Evolutionary conservation across 2,113 vertebrate species (phyloP).

Genomic region (Lepisosteus osseus): DNA sequence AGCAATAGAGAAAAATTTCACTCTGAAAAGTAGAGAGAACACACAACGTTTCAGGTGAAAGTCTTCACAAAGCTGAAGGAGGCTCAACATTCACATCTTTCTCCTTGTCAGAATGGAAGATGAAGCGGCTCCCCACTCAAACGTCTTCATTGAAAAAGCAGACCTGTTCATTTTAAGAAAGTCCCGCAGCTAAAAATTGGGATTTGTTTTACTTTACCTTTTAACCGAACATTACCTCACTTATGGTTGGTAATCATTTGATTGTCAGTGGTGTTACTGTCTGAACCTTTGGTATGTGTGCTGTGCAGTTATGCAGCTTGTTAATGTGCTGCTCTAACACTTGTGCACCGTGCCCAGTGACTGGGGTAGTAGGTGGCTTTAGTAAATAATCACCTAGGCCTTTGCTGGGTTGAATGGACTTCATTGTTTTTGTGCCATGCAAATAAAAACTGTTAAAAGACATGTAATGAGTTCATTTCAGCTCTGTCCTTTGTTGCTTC

Average conservation of each 20-base stretch:
- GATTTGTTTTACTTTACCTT: too few relatives aligned
- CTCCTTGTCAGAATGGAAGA: too few relatives aligned
- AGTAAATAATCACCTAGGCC: neutral
- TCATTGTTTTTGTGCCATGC: neutral
- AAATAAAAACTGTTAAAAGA: neutral
- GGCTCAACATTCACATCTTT: too few relatives aligned
- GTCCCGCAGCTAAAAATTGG: too few relatives aligned
- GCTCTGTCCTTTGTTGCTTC: neutral
- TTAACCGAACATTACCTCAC: neutral
- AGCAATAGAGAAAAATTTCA: too few relatives aligned
- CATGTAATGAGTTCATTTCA: neutral
- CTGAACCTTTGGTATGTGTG: neutral
- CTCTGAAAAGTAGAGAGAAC: too few relatives aligned
- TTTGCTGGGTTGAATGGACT: slow-evolving; percentile 1
- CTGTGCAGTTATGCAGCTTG: neutral
- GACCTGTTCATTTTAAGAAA: too few relatives aligned
- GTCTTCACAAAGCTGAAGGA: too few relatives aligned
- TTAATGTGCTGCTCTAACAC: neutral
- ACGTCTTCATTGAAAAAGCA: too few relatives aligned
- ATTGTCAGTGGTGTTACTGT: neutral
- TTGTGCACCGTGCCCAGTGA: neutral
- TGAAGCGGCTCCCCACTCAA: too few relatives aligned
- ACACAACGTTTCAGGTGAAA: too few relatives aligned
- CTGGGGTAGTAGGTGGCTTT: neutral
- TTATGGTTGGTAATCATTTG: neutral